Evolutionary conservation across 2,888 invertebrate genomes (phyloP).

Genomic region (Margaritifera margaritifera): DNA sequence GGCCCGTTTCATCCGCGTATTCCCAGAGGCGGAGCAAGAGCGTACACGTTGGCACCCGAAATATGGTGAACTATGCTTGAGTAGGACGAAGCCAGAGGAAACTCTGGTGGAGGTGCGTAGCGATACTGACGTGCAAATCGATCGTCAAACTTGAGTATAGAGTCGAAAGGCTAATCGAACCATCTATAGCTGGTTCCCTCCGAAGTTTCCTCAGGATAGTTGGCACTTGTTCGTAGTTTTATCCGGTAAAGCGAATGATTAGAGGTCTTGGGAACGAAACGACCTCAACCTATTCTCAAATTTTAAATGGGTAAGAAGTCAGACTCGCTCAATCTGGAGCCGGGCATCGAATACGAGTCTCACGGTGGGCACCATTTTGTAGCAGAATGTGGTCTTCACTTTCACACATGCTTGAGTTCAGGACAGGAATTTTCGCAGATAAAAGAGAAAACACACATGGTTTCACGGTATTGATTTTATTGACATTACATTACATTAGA

Average conservation of each 20-base stretch:
- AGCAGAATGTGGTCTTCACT: no score
- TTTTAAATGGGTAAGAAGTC: no score
- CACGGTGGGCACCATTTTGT: conserved; percentile 85
- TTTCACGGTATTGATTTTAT: no score
- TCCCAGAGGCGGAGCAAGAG: conserved; percentile 76
- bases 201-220: conserved; percentile 85
- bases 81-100: conserved; percentile 82
- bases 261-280: conserved; percentile 81
- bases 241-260: conserved; percentile 86
- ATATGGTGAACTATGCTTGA: conserved; percentile 84
- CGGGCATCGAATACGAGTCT: conserved; percentile 76
- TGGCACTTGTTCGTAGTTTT: conserved; percentile 77
- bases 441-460: no score
- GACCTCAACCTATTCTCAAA: conserved; percentile 84
- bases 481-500: no score
- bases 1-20: conserved; percentile 60
- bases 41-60: conserved; percentile 82
- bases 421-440: no score
- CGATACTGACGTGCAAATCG: conserved; percentile 86
- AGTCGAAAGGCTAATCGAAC: conserved; percentile 81
- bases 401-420: no score
- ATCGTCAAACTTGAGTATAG: conserved; percentile 85
- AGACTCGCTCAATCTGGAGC: no score
- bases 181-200: conserved; percentile 85
- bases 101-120: conserved; percentile 83